Evolutionary conservation across 2,888 invertebrate genomes (phyloP).

Genomic region (Ctena decussata): DNA sequence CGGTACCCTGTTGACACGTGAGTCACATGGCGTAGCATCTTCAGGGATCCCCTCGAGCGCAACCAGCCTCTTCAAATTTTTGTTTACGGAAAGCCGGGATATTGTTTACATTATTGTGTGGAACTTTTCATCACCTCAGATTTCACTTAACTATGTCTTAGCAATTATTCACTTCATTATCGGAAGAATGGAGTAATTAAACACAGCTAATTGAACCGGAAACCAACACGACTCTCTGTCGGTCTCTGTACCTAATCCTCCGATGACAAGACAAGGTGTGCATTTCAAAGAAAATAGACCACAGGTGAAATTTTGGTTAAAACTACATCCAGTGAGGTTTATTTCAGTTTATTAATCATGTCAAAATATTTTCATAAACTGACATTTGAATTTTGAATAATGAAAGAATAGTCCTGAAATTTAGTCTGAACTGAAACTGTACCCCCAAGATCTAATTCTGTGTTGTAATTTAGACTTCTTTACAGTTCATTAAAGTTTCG

Average conservation of each 20-base stretch:
- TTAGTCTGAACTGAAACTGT: too few species aligned
- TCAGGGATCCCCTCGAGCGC: not conserved
- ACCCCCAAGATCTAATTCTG: too few species aligned
- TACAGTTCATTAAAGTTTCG: too few species aligned
- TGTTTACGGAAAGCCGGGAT: not conserved
- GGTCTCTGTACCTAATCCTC: not conserved
- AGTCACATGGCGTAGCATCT: not conserved
- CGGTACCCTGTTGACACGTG: not conserved
- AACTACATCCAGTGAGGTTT: not conserved
- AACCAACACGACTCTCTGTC: not conserved
- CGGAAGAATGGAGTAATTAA: constrained; percentile 61
- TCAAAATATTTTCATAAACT: too few species aligned
- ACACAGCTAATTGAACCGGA: constrained; percentile 53
- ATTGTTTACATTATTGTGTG: not conserved
- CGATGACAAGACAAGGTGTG: not conserved
- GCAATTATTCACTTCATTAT: constrained; percentile 61
- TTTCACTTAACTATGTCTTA: constrained; percentile 5
- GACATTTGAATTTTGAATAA: too few species aligned
- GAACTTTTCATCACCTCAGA: constrained; percentile 12
- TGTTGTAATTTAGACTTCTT: too few species aligned
- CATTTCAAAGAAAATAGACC: not conserved
- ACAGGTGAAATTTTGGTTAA: not conserved
- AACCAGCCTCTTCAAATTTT: not conserved
- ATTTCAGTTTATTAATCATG: too few species aligned
- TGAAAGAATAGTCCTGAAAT: too few species aligned